Evolutionary conservation across 1,140 invertebrate species (phyloP).

Genomic region (Meloidogyne hapla): DNA sequence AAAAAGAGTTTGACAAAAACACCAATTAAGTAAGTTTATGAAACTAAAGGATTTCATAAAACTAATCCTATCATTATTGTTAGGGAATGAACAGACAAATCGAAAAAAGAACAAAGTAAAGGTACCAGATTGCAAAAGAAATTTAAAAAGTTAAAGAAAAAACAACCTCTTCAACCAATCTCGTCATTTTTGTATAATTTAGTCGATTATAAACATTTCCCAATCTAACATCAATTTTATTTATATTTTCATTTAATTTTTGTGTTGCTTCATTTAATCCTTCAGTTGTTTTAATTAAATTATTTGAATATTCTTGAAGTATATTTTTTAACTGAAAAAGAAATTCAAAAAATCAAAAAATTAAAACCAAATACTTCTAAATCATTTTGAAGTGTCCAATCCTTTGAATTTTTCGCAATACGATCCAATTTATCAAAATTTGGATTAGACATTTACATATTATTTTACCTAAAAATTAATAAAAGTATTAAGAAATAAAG

Average conservation of each 20-base stretch:
- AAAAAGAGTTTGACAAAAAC: too few species aligned
- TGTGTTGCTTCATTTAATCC: neutral
- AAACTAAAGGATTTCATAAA: too few species aligned
- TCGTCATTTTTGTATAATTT: neutral
- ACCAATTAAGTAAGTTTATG: too few species aligned
- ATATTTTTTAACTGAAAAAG: neutral
- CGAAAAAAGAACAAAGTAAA: too few species aligned
- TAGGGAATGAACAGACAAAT: too few species aligned
- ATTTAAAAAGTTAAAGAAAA: conserved; percentile 2
- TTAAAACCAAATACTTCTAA: neutral
- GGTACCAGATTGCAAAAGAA: neutral
- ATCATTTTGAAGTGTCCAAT: neutral
- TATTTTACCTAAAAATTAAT: neutral
- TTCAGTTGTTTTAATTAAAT: neutral
- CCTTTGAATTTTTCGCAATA: neutral
- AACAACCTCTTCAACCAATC: neutral
- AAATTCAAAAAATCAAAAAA: neutral
- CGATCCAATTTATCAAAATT: neutral
- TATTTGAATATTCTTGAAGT: conserved; percentile 3
- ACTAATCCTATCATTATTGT: too few species aligned
- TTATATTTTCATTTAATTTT: neutral
- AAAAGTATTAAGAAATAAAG: neutral
- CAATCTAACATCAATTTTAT: neutral
- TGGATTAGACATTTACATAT: neutral
- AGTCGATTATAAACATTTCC: neutral